Conservation (phyloP, 1,140 invertebrate species). For the Neodiprion lecontei region DNA sequence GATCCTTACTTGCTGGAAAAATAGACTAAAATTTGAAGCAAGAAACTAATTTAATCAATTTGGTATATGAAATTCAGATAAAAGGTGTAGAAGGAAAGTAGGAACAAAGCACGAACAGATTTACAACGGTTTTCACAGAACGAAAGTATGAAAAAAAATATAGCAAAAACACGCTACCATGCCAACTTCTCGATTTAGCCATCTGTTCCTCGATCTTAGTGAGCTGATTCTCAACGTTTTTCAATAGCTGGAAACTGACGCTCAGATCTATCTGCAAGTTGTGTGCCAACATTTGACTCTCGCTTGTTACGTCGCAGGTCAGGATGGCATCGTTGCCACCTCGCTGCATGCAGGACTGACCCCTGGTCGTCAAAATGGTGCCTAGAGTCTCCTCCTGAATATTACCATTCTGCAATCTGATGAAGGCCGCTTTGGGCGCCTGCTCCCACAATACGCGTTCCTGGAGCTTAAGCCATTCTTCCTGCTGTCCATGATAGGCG, state of each 20-base stretch:
- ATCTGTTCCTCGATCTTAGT: constrained; percentile 55
- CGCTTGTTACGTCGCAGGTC: constrained; percentile 59
- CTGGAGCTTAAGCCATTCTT: constrained; percentile 69
- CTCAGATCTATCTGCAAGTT: constrained; percentile 58
- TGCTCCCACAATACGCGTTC: constrained; percentile 71
- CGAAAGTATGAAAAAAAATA: background rate
- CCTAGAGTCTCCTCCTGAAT: constrained; percentile 36
- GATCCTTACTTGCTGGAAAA: background rate
- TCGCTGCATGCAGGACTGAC: constrained; percentile 63
- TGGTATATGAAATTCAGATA: too few relatives aligned
- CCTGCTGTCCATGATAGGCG: constrained; percentile 72
- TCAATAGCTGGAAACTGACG: constrained; percentile 61
- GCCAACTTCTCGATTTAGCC: constrained; percentile 36
- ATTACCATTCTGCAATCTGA: constrained; percentile 25
- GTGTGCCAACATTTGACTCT: constrained; percentile 49
- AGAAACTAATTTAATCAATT: too few relatives aligned
- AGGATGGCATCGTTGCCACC: constrained; percentile 60
- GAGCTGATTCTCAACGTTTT: constrained; percentile 75
- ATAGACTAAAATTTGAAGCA: constrained; percentile 2
- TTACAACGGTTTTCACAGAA: too few relatives aligned
- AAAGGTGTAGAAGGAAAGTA: too few relatives aligned
- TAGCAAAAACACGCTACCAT: constrained; percentile 26
- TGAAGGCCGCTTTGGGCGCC: constrained; percentile 52
- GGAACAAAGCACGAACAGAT: too few relatives aligned
- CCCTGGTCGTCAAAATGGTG: constrained; percentile 42